phyloP scores from a whole-genome alignment of 2,797 vertebrate genomes.

The Neomorphus geoffroyi region DNA sequence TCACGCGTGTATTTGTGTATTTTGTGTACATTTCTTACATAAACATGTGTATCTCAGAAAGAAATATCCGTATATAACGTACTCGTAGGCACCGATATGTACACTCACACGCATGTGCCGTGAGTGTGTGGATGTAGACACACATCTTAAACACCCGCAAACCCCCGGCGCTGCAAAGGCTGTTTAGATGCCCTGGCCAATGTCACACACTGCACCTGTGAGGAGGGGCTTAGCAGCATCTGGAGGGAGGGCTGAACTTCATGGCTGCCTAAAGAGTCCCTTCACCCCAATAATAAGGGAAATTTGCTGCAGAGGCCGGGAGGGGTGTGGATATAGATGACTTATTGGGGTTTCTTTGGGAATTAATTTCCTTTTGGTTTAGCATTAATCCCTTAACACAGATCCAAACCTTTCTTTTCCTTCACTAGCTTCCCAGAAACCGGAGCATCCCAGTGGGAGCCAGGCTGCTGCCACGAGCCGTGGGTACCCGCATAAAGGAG shows the following conservation, averaged over 20 bases:
- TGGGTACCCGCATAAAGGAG: neutral
- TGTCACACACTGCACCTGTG: neutral
- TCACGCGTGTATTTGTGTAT: neutral
- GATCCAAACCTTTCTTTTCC: neutral
- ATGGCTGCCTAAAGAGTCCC: neutral
- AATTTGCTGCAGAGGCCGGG: neutral
- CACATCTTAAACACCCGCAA: neutral
- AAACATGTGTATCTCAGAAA: neutral
- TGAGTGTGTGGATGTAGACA: neutral
- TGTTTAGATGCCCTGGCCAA: neutral
- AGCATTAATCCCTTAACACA: neutral
- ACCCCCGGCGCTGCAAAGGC: accelerated
- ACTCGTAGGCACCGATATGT: neutral
- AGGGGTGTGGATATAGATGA: accelerated
- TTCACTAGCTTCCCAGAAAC: neutral
- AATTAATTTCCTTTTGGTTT: neutral
- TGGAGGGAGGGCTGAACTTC: neutral
- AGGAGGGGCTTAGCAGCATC: neutral
- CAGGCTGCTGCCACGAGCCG: neutral
- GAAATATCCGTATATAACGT: neutral
- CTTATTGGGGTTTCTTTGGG: neutral
- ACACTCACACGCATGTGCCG: accelerated
- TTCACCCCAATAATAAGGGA: neutral
- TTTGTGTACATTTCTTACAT: neutral
- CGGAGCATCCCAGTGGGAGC: neutral